phyloP scores from a whole-genome alignment of 2,888 invertebrate species.

The Apoderus coryli region DNA sequence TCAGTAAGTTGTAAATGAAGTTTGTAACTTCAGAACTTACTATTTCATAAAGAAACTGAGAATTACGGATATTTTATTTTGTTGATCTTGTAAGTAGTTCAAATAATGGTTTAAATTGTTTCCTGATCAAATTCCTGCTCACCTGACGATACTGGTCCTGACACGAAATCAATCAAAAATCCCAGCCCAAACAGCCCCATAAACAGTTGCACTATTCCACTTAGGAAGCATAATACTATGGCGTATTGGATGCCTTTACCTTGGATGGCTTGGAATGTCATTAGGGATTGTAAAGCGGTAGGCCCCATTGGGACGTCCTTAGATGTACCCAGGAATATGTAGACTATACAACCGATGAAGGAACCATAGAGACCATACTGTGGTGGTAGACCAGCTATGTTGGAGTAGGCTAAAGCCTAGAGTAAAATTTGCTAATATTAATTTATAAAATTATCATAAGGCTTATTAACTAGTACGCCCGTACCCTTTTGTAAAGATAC shows the following conservation, averaged over 20 bases:
- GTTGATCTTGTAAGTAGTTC: too few relatives aligned
- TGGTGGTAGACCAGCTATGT: constrained; percentile 59
- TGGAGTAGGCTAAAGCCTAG: constrained; percentile 69
- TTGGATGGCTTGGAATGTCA: constrained; percentile 65
- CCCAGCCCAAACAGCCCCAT: constrained; percentile 76
- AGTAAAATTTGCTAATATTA: too few relatives aligned
- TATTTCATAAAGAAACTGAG: too few relatives aligned
- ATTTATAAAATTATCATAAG: too few relatives aligned
- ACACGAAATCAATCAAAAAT: constrained; percentile 79
- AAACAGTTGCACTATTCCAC: constrained; percentile 58
- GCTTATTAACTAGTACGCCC: too few relatives aligned
- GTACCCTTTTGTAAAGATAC: too few relatives aligned
- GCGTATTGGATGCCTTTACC: constrained; percentile 53
- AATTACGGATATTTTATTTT: too few relatives aligned
- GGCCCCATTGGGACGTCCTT: constrained; percentile 89
- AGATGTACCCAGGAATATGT: constrained; percentile 80
- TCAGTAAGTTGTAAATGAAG: too few relatives aligned
- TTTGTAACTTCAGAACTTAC: too few relatives aligned
- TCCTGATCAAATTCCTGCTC: too few relatives aligned
- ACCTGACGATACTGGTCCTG: constrained; percentile 78
- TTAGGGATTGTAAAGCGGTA: constrained; percentile 78
- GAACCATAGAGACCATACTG: constrained; percentile 86
- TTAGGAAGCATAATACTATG: constrained; percentile 59
- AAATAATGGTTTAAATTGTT: too few relatives aligned
- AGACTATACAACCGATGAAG: constrained; percentile 80